A percentile compares a stretch with the other conserved stretches of the same genome.
Evolutionary conservation across 2,113 vertebrate genomes (phyloP).

Genomic region (Promerops cafer): DNA sequence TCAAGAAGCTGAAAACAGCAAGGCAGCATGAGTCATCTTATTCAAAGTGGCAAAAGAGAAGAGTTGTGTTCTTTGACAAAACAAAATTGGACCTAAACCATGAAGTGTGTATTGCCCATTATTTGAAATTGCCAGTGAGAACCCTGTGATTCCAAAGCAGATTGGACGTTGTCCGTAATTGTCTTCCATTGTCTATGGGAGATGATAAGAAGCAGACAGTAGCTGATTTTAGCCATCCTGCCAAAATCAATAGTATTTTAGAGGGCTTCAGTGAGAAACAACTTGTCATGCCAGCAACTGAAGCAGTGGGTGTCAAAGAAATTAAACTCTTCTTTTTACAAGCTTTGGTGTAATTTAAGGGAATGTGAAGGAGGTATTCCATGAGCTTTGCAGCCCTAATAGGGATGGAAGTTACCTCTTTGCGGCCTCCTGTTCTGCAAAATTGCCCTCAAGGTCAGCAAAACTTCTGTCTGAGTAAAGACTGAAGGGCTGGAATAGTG

Average conservation of each 20-base stretch:
- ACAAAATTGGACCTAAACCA: background rate
- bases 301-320: background rate
- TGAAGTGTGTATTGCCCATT: background rate
- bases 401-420: background rate
- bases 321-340: background rate
- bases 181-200: background rate
- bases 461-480: background rate
- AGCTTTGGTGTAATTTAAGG: background rate
- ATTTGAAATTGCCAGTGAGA: background rate
- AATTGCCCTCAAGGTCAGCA: background rate
- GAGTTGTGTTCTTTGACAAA: background rate
- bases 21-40: background rate
- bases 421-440: background rate
- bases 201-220: background rate
- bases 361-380: background rate
- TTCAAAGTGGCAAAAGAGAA: background rate
- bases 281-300: constrained; percentile 4
- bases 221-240: background rate
- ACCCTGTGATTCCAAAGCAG: background rate
- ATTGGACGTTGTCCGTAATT: background rate
- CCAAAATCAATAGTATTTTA: constrained; percentile 51
- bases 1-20: background rate
- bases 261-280: constrained; percentile 6
- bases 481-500: background rate
- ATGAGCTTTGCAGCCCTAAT: background rate